phyloP scores from a whole-genome alignment of 2,888 invertebrate species.

The Quadroppia sp. region DNA sequence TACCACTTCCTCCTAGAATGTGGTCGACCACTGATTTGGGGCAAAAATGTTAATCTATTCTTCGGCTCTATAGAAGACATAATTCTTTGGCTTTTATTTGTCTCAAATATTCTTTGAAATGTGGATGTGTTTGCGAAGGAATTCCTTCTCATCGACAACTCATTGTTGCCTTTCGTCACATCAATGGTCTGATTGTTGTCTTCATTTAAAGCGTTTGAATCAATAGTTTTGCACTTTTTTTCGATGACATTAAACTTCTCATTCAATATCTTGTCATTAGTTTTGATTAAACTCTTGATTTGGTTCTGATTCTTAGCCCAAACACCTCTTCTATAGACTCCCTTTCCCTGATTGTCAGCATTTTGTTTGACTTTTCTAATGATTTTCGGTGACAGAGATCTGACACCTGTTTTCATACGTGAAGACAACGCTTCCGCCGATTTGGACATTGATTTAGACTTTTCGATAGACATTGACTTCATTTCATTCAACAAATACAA shows the following conservation, averaged over 20 bases:
- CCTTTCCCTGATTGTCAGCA: background rate
- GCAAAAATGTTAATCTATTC: background rate
- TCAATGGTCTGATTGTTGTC: background rate
- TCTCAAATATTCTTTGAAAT: background rate
- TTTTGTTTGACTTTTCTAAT: background rate
- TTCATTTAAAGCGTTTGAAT: background rate
- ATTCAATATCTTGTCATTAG: too few relatives aligned
- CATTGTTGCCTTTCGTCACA: background rate
- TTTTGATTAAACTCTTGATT: background rate
- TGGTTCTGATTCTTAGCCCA: background rate
- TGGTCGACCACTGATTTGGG: conserved; percentile 1
- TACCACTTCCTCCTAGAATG: conserved; percentile 7
- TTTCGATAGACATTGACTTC: background rate
- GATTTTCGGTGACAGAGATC: background rate
- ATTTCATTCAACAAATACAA: background rate
- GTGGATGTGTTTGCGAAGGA: background rate
- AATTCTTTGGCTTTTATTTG: background rate
- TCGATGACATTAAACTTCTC: too few relatives aligned
- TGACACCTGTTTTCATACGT: background rate
- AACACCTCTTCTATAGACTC: background rate
- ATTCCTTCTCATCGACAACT: background rate
- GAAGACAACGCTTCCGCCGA: background rate
- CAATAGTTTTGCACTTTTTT: too few relatives aligned
- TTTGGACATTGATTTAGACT: background rate
- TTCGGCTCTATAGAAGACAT: background rate